Percentiles rank a stretch among this genome's conserved stretches.
Evolutionary conservation across 2,888 invertebrate species (phyloP).

Genomic region (Melieria picta): DNA sequence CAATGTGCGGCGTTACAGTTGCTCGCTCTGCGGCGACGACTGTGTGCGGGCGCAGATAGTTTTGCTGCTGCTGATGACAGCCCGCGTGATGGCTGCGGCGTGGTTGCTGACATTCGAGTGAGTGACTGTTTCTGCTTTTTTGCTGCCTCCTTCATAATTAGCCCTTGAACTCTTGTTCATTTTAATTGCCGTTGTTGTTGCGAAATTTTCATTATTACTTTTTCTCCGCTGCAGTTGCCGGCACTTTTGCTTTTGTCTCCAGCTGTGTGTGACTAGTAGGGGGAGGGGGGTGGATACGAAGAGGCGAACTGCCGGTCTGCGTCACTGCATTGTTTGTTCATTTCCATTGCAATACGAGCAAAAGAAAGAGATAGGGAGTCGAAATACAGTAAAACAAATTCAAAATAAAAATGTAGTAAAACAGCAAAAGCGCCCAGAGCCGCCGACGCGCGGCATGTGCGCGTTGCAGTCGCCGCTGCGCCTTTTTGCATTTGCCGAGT

Average conservation of each 20-base stretch:
- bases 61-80: conserved; percentile 2
- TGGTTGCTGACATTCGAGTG: not conserved
- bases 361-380: too few relatives aligned
- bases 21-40: not conserved
- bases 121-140: conserved; percentile 17
- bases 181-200: conserved; percentile 32
- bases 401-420: too few relatives aligned
- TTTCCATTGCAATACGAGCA: conserved; percentile 25
- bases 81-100: not conserved
- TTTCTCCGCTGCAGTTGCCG: not conserved
- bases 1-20: conserved; percentile 14
- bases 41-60: not conserved
- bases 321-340: not conserved
- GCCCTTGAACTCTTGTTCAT: conserved; percentile 42
- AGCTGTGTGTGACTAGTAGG: not conserved
- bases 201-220: not conserved
- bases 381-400: too few relatives aligned
- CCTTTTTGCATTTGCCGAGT: too few relatives aligned
- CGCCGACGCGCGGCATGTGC: too few relatives aligned
- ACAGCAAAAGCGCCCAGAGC: too few relatives aligned
- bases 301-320: not conserved
- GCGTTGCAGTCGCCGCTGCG: too few relatives aligned
- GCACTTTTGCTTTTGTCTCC: conserved; percentile 1
- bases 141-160: conserved; percentile 30
- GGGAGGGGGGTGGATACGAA: not conserved